These are phyloP conservation scores for Coluber constrictor DNA, from an alignment of 2,797 vertebrate species.

Conservation along the genomic window DNA sequence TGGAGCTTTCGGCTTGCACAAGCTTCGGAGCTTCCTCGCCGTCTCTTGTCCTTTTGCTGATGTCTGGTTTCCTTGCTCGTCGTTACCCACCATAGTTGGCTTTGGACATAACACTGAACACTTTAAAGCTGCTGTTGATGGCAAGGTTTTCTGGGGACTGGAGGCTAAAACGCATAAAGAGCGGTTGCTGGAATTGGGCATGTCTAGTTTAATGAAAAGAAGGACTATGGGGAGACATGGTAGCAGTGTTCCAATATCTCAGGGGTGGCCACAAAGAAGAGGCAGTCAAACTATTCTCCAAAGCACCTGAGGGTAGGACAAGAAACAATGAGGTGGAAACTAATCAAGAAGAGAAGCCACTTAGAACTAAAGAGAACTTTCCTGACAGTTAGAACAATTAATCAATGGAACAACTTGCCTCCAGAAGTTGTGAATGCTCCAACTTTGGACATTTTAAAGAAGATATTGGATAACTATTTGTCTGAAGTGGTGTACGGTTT, in stretches of 20 bases:
- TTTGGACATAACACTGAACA: not conserved
- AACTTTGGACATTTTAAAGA: not conserved
- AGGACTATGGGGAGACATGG: not conserved
- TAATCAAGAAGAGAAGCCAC: not conserved
- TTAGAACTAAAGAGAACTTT: no score
- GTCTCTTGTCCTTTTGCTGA: not conserved
- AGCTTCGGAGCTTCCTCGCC: not conserved
- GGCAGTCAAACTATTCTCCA: not conserved
- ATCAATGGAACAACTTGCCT: not conserved
- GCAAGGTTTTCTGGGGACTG: not conserved
- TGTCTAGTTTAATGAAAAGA: not conserved
- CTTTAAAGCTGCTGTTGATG: not conserved
- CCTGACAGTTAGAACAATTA: no score
- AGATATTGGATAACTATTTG: not conserved
- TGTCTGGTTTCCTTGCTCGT: not conserved
- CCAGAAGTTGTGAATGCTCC: not conserved
- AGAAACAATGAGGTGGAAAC: not conserved
- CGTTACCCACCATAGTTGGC: not conserved
- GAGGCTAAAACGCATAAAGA: not conserved
- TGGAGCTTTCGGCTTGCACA: not conserved
- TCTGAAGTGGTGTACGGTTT: not conserved
- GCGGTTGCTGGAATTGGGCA: not conserved
- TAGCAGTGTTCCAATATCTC: not conserved
- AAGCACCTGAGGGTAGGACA: not conserved
- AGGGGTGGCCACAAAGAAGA: not conserved